Conservation (phyloP, 53 echinoderm and acorn worm species). For the Crossaster papposus region DNA sequence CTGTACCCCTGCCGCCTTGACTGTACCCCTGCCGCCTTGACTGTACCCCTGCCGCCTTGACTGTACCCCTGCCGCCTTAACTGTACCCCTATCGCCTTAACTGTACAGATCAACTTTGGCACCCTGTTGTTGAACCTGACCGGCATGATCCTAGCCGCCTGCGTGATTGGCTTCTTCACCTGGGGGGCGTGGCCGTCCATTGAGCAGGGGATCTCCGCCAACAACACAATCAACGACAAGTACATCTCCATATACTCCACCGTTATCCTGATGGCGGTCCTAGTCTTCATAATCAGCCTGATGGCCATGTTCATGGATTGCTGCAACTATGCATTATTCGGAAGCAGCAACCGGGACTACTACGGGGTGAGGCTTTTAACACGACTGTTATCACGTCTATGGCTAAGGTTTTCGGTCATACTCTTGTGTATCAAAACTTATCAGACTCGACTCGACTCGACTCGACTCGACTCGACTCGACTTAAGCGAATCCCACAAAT, state of each 20-base stretch:
- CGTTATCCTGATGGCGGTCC: conserved; percentile 13
- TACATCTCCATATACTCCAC: conserved; percentile 14
- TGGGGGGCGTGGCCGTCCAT: conserved; percentile 21
- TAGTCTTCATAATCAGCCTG: conserved; percentile 19
- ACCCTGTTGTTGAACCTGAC: conserved; percentile 8
- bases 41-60: too few relatives aligned
- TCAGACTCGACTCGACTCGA: too few relatives aligned
- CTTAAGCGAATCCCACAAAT: too few relatives aligned
- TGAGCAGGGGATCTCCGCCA: neutral
- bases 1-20: too few relatives aligned
- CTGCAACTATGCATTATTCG: conserved; percentile 50
- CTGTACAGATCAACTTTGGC: conserved; percentile 37
- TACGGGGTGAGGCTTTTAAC: conserved; percentile 15
- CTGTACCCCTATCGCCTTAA: too few relatives aligned
- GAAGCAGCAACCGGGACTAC: conserved; percentile 4
- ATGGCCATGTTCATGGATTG: conserved; percentile 61
- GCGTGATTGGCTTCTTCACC: conserved; percentile 28
- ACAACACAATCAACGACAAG: neutral
- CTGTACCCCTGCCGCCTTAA: too few relatives aligned
- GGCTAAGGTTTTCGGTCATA: too few relatives aligned
- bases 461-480: too few relatives aligned
- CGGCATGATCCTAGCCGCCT: conserved; percentile 3
- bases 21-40: too few relatives aligned
- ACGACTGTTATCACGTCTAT: neutral
- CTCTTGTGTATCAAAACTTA: too few relatives aligned